phyloP scores from a whole-genome alignment of 2,888 invertebrate species.

The Apotomis turbidana region DNA sequence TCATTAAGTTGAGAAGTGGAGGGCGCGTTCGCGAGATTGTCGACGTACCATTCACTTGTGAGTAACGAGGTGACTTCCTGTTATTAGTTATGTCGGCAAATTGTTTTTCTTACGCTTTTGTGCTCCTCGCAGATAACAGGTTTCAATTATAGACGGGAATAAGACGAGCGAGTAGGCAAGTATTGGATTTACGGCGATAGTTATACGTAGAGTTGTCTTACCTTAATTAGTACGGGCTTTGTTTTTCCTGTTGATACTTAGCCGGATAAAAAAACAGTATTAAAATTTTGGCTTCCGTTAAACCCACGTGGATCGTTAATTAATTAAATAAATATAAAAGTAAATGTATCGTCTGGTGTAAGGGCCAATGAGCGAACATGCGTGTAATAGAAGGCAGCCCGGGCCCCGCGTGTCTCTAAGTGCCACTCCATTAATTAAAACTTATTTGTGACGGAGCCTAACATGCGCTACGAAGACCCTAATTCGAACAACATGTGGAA shows the following conservation, averaged over 20 bases:
- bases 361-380: slow-evolving; percentile 61
- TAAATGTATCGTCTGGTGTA: slow-evolving; percentile 43
- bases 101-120: slow-evolving; percentile 75
- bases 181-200: slow-evolving; percentile 33
- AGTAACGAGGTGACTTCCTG: slow-evolving; percentile 82
- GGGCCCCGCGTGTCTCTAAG: slow-evolving; percentile 74
- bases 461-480: slow-evolving; percentile 62
- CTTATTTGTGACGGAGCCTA: slow-evolving; percentile 75
- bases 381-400: slow-evolving; percentile 64
- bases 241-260: slow-evolving; percentile 19
- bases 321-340: slow-evolving; percentile 39
- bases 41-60: slow-evolving; percentile 80
- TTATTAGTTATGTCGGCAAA: slow-evolving; percentile 80
- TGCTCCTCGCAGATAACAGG: slow-evolving; percentile 53
- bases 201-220: slow-evolving; percentile 25
- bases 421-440: slow-evolving; percentile 84
- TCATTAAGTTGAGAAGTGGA: slow-evolving; percentile 81
- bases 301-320: slow-evolving; percentile 6
- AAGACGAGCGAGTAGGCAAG: slow-evolving; percentile 37
- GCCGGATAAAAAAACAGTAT: neutral
- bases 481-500: slow-evolving; percentile 59
- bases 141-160: slow-evolving; percentile 53
- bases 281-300: neutral
- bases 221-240: slow-evolving; percentile 26
- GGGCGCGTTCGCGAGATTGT: slow-evolving; percentile 78